Evolutionary conservation across 2,797 vertebrate genomes (phyloP), one percentile per base, ranked within the genome.

Genomic region (Cygnus olor): DNA sequence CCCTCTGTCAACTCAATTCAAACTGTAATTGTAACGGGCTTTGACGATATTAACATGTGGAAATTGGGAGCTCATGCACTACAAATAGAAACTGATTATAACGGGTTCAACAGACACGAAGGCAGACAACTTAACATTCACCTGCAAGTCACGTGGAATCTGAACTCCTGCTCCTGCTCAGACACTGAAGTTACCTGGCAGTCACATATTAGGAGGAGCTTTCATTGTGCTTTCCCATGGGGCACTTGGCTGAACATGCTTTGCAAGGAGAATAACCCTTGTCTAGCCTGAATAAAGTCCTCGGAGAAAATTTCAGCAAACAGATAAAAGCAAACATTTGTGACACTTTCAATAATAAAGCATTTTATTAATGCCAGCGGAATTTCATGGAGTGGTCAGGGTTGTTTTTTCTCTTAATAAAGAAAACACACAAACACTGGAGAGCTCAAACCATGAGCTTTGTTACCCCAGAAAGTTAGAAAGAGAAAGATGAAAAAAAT

Each of bases 61-160:
- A 85, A 56, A 57, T 80, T 30, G 87, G 30, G 64, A 90, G 83
- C 61, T 57, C 19, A 2, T 7, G 69, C n/a, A 18, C 45, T 57
- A 45, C 51, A 85, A 90, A 85, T 2, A 94, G 68, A 78, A 95
- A 40, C 68, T 8, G 74, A 82, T 63, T 73, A 36, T n/a, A 94
- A 78, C 1, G 66, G 89, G 63, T 68, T 40, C 18, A 54, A 8
- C 28, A 71, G 57, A 63, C 57, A 30, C 0, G 10, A 71, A 49
- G 71, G 7, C 80, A 85, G 19, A 56, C 47, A 56, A 60, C 4
- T 2, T 12, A 84, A 64, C 56, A 69, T 54, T 64, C 53, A 72
- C 32, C 42, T 80, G 54, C 38, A 54, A 0, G 0, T 14, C 83
- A 60, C 47, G 40, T 2, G 65, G 68, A 53, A 47, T n/a, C 36